Conservation (phyloP, 1,140 invertebrate genomes). For the Nephotettix cincticeps region DNA sequence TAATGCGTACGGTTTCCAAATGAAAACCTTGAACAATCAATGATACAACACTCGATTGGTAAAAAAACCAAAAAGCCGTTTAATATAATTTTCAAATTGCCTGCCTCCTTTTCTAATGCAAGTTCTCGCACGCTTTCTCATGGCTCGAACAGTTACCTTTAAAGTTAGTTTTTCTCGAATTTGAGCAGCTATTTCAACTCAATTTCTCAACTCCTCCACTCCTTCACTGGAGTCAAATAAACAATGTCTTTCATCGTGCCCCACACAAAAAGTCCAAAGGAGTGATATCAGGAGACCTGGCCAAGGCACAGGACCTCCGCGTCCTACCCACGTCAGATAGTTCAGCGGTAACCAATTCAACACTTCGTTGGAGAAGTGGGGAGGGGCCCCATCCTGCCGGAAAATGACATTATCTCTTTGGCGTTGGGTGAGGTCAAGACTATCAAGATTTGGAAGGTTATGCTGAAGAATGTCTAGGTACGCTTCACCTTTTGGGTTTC, state of each 20-base stretch:
- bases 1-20: no score
- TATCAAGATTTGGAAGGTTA: background rate
- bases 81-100: background rate
- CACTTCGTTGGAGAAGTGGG: background rate
- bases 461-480: background rate
- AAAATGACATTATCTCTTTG: background rate
- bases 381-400: background rate
- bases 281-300: conserved; percentile 41
- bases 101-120: conserved; percentile 3
- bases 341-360: background rate
- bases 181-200: background rate
- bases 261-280: background rate
- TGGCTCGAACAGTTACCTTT: background rate
- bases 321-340: conserved; percentile 43
- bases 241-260: background rate
- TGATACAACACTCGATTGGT: no score
- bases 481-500: background rate
- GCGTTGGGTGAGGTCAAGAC: background rate
- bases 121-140: background rate
- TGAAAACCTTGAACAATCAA: no score
- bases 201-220: background rate
- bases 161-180: background rate
- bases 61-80: background rate
- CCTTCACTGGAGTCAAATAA: background rate
- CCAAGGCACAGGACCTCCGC: conserved; percentile 40